Conservation (phyloP, 1,140 invertebrate genomes). For the Melipona quadrifasciata region DNA sequence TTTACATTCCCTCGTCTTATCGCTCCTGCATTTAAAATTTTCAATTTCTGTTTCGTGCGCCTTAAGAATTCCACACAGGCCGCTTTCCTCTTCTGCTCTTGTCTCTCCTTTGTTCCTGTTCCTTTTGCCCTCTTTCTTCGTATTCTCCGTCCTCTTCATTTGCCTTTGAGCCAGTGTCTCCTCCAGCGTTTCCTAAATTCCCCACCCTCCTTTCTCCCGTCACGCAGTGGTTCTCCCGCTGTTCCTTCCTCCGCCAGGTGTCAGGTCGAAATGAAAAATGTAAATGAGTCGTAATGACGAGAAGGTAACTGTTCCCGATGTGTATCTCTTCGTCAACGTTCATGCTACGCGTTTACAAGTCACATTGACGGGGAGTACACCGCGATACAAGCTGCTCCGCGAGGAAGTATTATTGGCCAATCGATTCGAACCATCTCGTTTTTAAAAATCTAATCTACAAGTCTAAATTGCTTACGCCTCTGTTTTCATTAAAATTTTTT, state of each 20-base stretch:
- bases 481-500: not conserved
- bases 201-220: not conserved
- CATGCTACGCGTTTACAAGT: slow-evolving; percentile 24
- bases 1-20: too few relatives aligned
- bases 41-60: not conserved
- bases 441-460: not conserved
- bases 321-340: slow-evolving; percentile 52
- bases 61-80: not conserved
- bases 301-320: slow-evolving; percentile 60
- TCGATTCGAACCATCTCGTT: not conserved
- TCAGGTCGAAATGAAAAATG: slow-evolving; percentile 66
- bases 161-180: not conserved
- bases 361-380: not conserved
- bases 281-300: slow-evolving; percentile 65
- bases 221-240: slow-evolving; percentile 24
- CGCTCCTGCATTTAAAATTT: not conserved
- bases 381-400: not conserved
- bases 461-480: not conserved
- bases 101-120: not conserved
- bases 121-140: not conserved
- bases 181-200: slow-evolving; percentile 5
- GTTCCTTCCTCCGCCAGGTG: slow-evolving; percentile 56
- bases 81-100: not conserved
- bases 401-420: not conserved
- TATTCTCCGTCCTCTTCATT: not conserved